A percentile compares a stretch with the other conserved stretches of the same genome.
Evolutionary conservation across 2,113 vertebrate genomes (phyloP).

Genomic region (Aptenodytes patagonicus): DNA sequence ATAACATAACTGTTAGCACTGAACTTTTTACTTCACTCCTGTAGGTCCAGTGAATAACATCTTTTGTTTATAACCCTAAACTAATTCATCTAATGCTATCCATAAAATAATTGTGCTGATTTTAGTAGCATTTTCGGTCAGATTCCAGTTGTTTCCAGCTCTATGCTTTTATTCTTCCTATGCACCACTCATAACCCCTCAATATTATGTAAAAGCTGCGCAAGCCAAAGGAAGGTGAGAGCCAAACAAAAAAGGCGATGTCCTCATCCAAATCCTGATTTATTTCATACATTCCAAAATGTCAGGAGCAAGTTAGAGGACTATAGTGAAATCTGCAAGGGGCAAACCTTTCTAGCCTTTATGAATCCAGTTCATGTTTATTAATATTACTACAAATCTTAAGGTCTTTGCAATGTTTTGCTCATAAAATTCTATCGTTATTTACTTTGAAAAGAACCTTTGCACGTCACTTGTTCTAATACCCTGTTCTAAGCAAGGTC

Average conservation of each 20-base stretch:
- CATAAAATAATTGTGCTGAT: conserved; percentile 15
- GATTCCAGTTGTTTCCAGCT: neutral
- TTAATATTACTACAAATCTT: neutral
- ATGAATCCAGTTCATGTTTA: neutral
- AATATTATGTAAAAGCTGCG: neutral
- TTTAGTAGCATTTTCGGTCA: conserved; percentile 21
- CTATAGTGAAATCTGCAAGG: neutral
- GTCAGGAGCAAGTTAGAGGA: neutral
- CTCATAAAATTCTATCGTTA: neutral
- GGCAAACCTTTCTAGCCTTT: neutral
- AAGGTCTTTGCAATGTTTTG: neutral
- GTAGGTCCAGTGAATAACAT: neutral
- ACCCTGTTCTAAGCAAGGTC: neutral
- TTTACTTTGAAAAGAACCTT: neutral
- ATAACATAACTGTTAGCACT: neutral
- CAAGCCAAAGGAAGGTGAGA: neutral
- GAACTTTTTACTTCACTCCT: neutral
- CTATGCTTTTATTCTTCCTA: neutral
- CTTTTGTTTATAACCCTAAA: conserved; percentile 3
- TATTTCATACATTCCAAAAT: neutral
- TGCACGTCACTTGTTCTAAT: neutral
- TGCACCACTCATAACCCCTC: neutral
- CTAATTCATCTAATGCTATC: neutral
- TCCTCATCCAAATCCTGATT: neutral
- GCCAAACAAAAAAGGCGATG: neutral